Conservation (phyloP, 2,113 vertebrate genomes). For the Pantherophis guttatus region DNA sequence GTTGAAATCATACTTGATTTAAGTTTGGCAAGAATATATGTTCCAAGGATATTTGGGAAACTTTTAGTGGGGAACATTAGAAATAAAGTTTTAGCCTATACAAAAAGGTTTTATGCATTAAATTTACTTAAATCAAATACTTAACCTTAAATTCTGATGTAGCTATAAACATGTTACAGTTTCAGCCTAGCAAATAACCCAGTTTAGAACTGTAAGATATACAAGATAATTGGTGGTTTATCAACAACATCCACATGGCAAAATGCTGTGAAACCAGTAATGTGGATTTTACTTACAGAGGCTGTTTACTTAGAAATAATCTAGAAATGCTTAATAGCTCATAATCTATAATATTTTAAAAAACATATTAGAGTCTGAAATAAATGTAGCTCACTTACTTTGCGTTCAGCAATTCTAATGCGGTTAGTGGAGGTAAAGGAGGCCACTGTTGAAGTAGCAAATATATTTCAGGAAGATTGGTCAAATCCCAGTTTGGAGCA, state of each 20-base stretch:
- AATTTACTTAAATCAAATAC: not conserved
- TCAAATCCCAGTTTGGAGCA: conserved; percentile 91
- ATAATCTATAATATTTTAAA: not conserved
- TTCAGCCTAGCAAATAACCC: not conserved
- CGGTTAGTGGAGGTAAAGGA: conserved; percentile 81
- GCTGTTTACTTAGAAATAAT: not conserved
- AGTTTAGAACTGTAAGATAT: not conserved
- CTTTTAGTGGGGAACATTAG: not conserved
- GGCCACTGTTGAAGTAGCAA: conserved; percentile 85
- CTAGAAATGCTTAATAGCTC: not conserved
- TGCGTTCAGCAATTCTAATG: conserved; percentile 90
- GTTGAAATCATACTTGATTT: conserved; percentile 6
- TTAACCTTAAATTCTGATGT: not conserved
- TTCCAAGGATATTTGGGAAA: not conserved
- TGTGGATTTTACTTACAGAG: not conserved
- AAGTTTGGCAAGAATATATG: not conserved
- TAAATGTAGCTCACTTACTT: conserved; percentile 69
- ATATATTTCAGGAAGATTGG: conserved; percentile 87
- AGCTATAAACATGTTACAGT: not conserved
- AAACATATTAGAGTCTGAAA: not conserved
- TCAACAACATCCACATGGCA: not conserved
- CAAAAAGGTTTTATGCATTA: not conserved
- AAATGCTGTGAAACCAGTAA: not conserved
- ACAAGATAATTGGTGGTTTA: not conserved
- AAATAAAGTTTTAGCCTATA: not conserved